phyloP scores from a whole-genome alignment of 2,113 vertebrate genomes.

The Pterocles burchelli region DNA sequence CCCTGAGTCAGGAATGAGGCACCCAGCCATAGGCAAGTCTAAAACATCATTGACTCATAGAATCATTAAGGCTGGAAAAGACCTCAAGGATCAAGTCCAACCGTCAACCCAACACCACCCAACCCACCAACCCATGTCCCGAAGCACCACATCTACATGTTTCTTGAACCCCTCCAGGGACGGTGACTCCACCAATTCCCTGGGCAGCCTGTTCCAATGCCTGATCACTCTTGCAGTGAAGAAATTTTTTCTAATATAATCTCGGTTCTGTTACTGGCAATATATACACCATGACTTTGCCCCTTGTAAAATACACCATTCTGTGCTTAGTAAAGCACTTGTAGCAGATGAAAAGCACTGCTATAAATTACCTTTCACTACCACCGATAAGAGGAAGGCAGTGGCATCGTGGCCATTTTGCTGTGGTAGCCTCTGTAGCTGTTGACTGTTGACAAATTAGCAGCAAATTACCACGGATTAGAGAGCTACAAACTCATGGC shows the following conservation, averaged over 20 bases:
- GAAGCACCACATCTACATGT: no score
- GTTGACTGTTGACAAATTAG: conserved; percentile 45
- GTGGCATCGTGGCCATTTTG: fast-evolving
- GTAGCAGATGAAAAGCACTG: background rate
- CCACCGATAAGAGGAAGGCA: fast-evolving
- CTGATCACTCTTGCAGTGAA: no score
- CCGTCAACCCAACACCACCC: no score
- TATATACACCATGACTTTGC: background rate
- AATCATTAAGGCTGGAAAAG: no score
- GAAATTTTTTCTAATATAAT: no score
- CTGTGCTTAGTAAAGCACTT: background rate
- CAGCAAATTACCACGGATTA: conserved; percentile 28
- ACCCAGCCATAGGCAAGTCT: background rate
- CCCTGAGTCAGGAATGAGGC: fast-evolving
- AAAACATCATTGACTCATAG: background rate
- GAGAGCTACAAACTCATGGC: background rate
- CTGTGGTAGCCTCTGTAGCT: background rate
- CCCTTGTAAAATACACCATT: background rate
- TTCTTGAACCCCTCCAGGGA: no score
- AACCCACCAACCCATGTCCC: no score
- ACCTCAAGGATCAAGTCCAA: no score
- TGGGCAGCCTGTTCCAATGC: no score
- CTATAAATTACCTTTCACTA: background rate
- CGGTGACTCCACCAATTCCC: no score
- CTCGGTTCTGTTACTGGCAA: background rate